Base-by-base conservation (phyloP, 1,140 invertebrate species). In the Ladona fulva region DNA sequence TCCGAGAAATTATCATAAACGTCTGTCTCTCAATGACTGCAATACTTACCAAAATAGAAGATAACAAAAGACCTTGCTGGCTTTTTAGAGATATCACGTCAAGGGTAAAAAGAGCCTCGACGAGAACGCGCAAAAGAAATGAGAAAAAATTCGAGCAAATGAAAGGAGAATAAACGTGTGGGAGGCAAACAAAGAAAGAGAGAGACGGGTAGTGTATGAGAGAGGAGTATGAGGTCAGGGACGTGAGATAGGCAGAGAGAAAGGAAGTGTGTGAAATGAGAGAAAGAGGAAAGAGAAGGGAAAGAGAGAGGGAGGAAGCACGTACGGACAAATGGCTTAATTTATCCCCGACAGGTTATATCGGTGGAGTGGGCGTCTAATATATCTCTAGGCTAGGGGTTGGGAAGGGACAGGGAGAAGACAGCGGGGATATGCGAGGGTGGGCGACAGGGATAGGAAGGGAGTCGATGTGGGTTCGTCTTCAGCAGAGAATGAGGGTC, bases 301-400 rank as follows among this genome's bases (percentile, higher is more conserved):
- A 66, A 66, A 52, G 19, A 52, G 44, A 52, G 10, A 52, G 52
- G 3, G n/a, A 6, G 52, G 3, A 66, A 66, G 52, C 52, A 19
- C 52, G 12, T 66, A 66, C 52, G n/a, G 52, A 66, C 52, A 66
- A 66, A 66, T 66, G 52, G 52, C 52, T 12, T 66, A 66, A 66
- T 66, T 66, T 66, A 66, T 66, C 52, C 52, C 52, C 52, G 52
- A 66, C 52, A 66, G 52, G 52, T 66, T 66, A 66, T 66, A 66
- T 66, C 52, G 3, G 52, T 22, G 44, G 19, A 52, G 44, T 52
- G 52, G 52, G 52, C 52, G 52, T 66, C 52, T 6, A 66, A 66
- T 66, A 66, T 66, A 66, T 66, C 52, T 66, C 52, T 66, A 52
- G 44, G 44, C 44, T 11, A 66, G 52, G 52, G 52, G 52, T 66